A percentile compares a stretch with the other conserved stretches of the same genome.
phyloP scores from a whole-genome alignment of 2,797 vertebrate genomes.

The Myiotriccus ornatus region DNA sequence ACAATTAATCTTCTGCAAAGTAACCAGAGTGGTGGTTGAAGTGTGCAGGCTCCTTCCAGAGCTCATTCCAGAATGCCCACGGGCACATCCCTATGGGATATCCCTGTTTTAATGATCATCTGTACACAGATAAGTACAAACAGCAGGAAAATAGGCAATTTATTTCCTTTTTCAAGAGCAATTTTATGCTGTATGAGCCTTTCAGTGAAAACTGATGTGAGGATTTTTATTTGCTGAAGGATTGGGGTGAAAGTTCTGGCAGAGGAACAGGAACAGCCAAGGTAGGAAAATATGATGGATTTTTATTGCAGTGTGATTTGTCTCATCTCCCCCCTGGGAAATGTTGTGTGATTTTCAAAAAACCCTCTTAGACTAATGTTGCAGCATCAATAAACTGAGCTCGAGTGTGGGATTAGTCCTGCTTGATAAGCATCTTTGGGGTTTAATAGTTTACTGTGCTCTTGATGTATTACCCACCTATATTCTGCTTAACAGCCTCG shows the following conservation, averaged over 20 bases:
- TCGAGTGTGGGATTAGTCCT: not conserved
- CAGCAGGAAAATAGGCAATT: not conserved
- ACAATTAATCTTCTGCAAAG: constrained; percentile 62
- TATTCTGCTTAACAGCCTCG: not conserved
- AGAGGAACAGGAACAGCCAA: not conserved
- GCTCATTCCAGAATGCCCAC: not conserved
- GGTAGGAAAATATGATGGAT: not conserved
- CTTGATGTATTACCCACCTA: not conserved
- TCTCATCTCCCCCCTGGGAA: not conserved
- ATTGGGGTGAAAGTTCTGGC: not conserved
- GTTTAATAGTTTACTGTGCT: not conserved
- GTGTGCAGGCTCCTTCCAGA: not conserved
- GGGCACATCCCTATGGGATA: not conserved
- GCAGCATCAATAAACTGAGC: not conserved
- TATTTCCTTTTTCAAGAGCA: not conserved
- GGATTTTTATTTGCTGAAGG: not conserved
- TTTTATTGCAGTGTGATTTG: not conserved
- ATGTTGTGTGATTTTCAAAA: not conserved
- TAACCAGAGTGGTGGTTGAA: not conserved
- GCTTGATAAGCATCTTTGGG: not conserved
- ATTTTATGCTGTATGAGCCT: not conserved
- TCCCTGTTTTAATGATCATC: not conserved
- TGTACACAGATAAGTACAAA: not conserved
- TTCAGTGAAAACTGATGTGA: not conserved
- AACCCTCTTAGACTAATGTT: not conserved